Base-by-base conservation (phyloP, 2,797 vertebrate genomes). In the Melanotaenia trifasciata region DNA sequence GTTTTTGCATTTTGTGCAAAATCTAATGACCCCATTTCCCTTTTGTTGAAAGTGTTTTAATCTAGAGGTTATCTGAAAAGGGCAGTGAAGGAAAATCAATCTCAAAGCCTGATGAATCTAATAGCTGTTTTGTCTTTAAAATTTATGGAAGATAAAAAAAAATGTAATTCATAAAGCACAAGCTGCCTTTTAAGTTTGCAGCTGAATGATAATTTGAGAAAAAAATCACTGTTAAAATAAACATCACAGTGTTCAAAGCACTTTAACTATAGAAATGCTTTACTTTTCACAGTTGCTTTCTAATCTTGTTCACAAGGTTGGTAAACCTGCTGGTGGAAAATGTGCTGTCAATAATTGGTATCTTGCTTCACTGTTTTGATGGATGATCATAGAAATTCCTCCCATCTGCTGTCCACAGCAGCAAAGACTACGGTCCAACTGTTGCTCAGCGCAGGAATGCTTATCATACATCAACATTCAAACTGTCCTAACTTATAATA, bases 321-420 rank as follows among this genome's bases (percentile, higher is more conserved):
- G 16, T 14, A 6, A 18, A 43, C 5, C 3, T 16, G 45, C 20
- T 12, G 20, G 3, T 18, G 18, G 7, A 20, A 20, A 47, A 47
- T 6, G 3, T 18, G 16, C 18, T 18, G 18, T 47, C 43, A 20
- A 47, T 20, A 47, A 20, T 18, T n/a, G 20, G 4, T 50, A 8
- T n/a, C 45, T 50, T n/a, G 45, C n/a, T 50, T n/a, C 14, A 43
- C 40, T 16, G 1, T 5, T 40, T 50, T 50, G 45, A 54, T 47
- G 47, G 40, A 59, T 54, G 62, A 60, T 71, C 35, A 45, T 50
- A 64, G 75, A 26, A 71, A 76, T 67, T 62, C 75, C 54, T 59
- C 65, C 69, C 68, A 77, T 80, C 70, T 40, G 63, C 54, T 45
- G 67, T 36, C 14, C 58, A 56, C 76, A 61, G 66, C 64, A 66